Conservation (phyloP, 2,888 invertebrate species). For the Nomada lathburiana region DNA sequence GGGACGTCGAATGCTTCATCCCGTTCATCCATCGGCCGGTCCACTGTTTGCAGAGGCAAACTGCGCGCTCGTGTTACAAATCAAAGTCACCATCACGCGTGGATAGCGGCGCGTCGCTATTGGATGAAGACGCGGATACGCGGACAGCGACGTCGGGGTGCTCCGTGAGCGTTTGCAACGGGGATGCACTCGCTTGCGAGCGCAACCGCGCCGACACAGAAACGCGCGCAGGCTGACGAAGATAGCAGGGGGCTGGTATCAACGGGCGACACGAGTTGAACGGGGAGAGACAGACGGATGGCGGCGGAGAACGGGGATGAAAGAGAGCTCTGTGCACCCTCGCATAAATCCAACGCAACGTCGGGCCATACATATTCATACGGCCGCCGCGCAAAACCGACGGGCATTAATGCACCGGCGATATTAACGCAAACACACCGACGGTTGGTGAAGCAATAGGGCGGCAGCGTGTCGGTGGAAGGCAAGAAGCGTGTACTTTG, state of each 20-base stretch:
- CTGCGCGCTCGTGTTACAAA: constrained; percentile 65
- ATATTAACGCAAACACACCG: constrained; percentile 55
- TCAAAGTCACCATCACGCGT: constrained; percentile 66
- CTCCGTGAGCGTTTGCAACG: constrained; percentile 8
- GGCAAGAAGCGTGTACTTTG: constrained; percentile 34
- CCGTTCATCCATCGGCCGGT: constrained; percentile 55
- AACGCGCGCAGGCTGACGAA: constrained; percentile 23
- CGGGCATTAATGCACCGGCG: constrained; percentile 46
- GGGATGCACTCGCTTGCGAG: neutral
- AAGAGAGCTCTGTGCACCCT: constrained; percentile 26
- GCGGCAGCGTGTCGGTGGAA: neutral
- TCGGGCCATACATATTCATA: constrained; percentile 58
- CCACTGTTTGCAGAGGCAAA: constrained; percentile 62
- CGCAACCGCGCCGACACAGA: neutral
- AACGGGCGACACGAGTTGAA: too few relatives aligned
- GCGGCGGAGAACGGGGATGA: constrained; percentile 6
- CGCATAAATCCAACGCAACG: constrained; percentile 56
- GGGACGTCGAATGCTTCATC: constrained; percentile 45
- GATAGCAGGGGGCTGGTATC: constrained; percentile 8
- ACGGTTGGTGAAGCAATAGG: constrained; percentile 15
- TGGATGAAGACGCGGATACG: constrained; percentile 51
- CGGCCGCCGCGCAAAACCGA: constrained; percentile 38
- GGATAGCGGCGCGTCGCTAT: constrained; percentile 38
- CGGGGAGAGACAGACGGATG: neutral
- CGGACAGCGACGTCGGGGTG: constrained; percentile 28